Base-by-base conservation (phyloP, 2,113 vertebrate species). In the Nycticorax nycticorax region DNA sequence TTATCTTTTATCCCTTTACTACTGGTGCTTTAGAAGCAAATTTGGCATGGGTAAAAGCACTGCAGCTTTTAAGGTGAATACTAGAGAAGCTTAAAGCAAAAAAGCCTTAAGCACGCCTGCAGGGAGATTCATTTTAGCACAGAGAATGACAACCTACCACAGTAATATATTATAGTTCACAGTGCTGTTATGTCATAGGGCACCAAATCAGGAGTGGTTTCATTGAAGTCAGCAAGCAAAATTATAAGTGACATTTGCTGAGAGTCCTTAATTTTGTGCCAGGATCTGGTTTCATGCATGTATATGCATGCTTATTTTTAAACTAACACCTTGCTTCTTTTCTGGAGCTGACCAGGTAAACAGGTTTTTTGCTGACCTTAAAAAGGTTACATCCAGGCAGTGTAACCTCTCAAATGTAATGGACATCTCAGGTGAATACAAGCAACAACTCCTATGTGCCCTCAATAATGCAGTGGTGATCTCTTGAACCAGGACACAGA, bases 31-130 rank as follows among this genome's bases (percentile, higher is more conserved):
- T 81, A 74, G 72, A 75, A 86, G 27, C 4, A 37, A 76, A 27
- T 76, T 66, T 55, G 22, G 9, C 67, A 14, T 23, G 33, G 12
- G 43, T 71, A 85, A 91, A 86, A 93, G 11, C 39, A 22, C 53
- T 78, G 43, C 19, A 89, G 55, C 41, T 90, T 90, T 96, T 81
- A 62, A 85, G 39, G 62, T 75, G 92, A 84, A 22, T 81, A 13
- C 41, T 60, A 64, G 64, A 68, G 68, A 89, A 87, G 56, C 60
- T 95, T 87, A 81, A 93, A 93, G 56, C 52, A 87, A 67, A 86
- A 92, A n/a, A 56, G 79, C 95, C 91, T 91, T 89, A 83, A 96
- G 93, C 88, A 62, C n/a, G 73, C 88, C 88, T 96, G 63, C 4
- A 1, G 95, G 92, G 37, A 92, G 35, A 59, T 90, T 92, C 24